These are phyloP conservation scores for Pseudochaenichthys georgianus DNA, from an alignment of 2,797 vertebrate genomes.

Conservation along the genomic window DNA sequence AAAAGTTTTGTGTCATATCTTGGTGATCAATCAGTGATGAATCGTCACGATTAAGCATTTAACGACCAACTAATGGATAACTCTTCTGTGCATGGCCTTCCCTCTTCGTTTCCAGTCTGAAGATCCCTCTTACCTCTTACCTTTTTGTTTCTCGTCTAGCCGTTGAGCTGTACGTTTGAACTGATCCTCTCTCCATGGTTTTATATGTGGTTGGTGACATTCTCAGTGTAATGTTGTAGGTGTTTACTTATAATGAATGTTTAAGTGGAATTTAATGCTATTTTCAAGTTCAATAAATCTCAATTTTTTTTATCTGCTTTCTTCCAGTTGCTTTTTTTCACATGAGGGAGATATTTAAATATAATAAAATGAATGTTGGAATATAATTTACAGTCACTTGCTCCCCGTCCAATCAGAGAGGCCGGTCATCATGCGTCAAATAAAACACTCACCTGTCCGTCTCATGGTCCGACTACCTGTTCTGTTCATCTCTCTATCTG, in stretches of 20 bases:
- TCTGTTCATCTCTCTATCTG: too few species aligned
- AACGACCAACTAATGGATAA: slow-evolving; percentile 57
- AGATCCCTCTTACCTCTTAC: slow-evolving; percentile 43
- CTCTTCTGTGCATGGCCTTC: slow-evolving; percentile 72
- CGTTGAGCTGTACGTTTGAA: slow-evolving; percentile 61
- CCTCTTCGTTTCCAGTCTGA: slow-evolving; percentile 59
- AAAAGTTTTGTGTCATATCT: slow-evolving; percentile 48
- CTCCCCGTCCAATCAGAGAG: too few species aligned
- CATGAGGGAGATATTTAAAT: background rate
- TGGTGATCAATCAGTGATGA: slow-evolving; percentile 30
- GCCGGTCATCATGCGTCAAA: too few species aligned
- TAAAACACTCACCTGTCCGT: too few species aligned
- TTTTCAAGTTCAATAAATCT: slow-evolving; percentile 84
- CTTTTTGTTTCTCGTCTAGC: slow-evolving; percentile 39
- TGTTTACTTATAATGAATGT: slow-evolving; percentile 79
- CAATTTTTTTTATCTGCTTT: slow-evolving; percentile 65
- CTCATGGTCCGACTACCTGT: too few species aligned
- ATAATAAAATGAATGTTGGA: too few species aligned
- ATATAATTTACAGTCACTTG: too few species aligned
- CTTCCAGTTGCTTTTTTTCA: background rate
- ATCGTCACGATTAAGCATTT: slow-evolving; percentile 58
- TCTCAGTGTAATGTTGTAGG: slow-evolving; percentile 78
- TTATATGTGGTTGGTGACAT: slow-evolving; percentile 76
- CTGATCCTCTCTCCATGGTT: slow-evolving; percentile 72
- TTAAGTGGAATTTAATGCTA: slow-evolving; percentile 77